A percentile compares a stretch with the other conserved stretches of the same genome.
Conservation (phyloP, 1,140 invertebrate genomes). For the Cepaea nemoralis region DNA sequence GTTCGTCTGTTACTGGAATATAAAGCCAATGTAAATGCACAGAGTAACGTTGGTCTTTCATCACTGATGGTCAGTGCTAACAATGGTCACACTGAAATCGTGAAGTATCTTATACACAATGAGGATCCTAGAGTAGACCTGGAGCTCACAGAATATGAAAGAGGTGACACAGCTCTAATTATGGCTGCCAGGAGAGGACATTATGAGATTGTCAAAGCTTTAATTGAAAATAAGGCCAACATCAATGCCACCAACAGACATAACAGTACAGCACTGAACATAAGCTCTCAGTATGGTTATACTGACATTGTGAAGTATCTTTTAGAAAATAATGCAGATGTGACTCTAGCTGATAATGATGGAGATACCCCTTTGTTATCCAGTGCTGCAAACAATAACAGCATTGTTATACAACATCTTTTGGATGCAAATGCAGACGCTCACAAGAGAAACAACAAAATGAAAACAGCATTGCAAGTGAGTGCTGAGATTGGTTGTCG, state of each 20-base stretch:
- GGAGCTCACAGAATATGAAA: constrained; percentile 24
- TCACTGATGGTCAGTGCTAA: constrained; percentile 15
- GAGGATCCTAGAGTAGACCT: neutral
- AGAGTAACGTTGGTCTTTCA: neutral
- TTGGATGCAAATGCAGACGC: neutral
- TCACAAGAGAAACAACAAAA: neutral
- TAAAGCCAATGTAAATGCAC: neutral
- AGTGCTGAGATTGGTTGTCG: constrained; percentile 8
- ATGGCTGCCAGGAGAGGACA: constrained; percentile 38
- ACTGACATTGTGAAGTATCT: neutral
- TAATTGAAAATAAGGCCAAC: constrained; percentile 34
- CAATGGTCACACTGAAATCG: constrained; percentile 27
- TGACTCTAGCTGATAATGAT: neutral
- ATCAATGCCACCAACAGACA: constrained; percentile 34
- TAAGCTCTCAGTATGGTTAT: constrained; percentile 1
- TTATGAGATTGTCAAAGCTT: neutral
- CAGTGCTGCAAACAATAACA: neutral
- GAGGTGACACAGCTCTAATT: constrained; percentile 37
- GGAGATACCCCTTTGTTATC: constrained; percentile 16
- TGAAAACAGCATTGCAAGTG: neutral
- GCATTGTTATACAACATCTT: neutral
- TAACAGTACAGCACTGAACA: constrained; percentile 29
- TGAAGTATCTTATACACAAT: neutral
- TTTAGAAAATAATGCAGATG: neutral
- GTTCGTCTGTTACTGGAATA: constrained; percentile 14